These are phyloP conservation scores for Poecile montanus DNA, from an alignment of 2,797 vertebrate species.

Conservation along the genomic window DNA sequence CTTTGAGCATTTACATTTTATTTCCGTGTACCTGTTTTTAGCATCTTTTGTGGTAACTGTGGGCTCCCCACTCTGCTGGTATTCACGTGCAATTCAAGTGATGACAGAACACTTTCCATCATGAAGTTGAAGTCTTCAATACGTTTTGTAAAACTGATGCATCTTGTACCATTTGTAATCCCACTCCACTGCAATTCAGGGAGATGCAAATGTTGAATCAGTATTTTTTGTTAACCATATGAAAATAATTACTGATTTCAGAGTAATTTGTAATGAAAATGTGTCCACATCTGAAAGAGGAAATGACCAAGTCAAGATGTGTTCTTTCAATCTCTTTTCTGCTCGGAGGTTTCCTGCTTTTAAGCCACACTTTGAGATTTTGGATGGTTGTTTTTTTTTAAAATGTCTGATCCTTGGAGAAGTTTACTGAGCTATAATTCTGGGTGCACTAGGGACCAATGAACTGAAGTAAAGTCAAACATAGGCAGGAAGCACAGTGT, in stretches of 20 bases:
- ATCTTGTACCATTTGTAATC: constrained; percentile 52
- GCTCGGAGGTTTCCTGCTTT: background rate
- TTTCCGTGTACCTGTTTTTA: constrained; percentile 5
- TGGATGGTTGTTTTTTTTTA: background rate
- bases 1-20: background rate
- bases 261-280: constrained; percentile 19
- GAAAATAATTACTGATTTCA: constrained; percentile 57
- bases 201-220: constrained; percentile 41
- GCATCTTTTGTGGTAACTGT: background rate
- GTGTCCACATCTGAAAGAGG: background rate
- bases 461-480: constrained; percentile 47
- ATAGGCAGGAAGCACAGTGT: constrained; percentile 16
- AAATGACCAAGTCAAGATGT: background rate
- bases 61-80: background rate
- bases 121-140: constrained; percentile 46
- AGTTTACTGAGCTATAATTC: constrained; percentile 61
- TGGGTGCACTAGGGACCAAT: constrained; percentile 37
- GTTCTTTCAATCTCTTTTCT: background rate
- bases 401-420: constrained; percentile 12
- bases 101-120: constrained; percentile 53
- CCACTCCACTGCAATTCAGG: constrained; percentile 27
- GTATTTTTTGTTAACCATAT: constrained; percentile 43
- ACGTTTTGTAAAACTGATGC: constrained; percentile 49
- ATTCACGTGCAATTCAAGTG: constrained; percentile 2
- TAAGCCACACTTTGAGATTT: background rate